These are phyloP conservation scores for Gorsachius magnificus DNA, from an alignment of 2,797 vertebrate genomes.

Conservation along the genomic window DNA sequence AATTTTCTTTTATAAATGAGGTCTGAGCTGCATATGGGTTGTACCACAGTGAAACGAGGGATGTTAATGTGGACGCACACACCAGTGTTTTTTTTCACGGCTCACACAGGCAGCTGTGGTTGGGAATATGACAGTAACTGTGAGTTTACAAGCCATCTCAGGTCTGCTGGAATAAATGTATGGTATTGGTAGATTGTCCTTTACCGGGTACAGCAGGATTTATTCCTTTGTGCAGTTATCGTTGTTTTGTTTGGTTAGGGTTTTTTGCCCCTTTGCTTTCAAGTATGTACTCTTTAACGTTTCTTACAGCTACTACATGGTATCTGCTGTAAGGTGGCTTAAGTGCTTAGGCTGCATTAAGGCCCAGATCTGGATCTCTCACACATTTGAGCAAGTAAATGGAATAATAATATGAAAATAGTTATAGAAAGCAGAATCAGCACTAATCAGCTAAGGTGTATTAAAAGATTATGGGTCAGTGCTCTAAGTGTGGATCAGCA, in stretches of 20 bases:
- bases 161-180: not conserved
- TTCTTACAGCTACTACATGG: not conserved
- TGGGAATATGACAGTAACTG: not conserved
- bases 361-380: not conserved
- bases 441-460: constrained; percentile 6
- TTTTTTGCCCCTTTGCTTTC: not conserved
- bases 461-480: constrained; percentile 17
- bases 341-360: not conserved
- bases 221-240: not conserved
- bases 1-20: not conserved
- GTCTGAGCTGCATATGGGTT: not conserved
- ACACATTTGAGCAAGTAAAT: not conserved
- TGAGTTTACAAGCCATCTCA: not conserved
- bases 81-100: not conserved
- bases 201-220: not conserved
- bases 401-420: not conserved
- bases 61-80: not conserved
- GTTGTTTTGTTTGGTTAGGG: not conserved
- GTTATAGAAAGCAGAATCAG: constrained; percentile 27
- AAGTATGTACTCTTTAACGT: not conserved
- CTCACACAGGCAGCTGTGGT: not conserved
- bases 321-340: not conserved
- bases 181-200: not conserved
- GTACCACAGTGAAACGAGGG: not conserved
- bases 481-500: not conserved